These are phyloP conservation scores for Malaclemys terrapin DNA, from an alignment of 2,113 vertebrate species.

Conservation along the genomic window DNA sequence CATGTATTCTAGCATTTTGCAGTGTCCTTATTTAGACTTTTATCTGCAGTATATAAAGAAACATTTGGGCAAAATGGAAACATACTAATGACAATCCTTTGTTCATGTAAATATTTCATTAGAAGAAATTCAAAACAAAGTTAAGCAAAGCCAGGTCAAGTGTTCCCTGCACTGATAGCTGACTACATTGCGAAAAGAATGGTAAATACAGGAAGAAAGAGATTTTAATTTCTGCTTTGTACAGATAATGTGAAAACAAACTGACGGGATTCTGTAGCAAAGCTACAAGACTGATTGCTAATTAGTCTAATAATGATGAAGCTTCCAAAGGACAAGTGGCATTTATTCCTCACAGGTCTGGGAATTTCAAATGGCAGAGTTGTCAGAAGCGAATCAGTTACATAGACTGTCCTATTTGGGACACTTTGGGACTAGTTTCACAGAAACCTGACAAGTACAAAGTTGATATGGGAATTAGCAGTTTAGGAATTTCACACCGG, in stretches of 20 bases:
- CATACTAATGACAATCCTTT: neutral
- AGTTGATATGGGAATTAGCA: neutral
- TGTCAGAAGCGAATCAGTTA: neutral
- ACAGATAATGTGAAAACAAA: conserved; percentile 32
- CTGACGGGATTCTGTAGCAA: neutral
- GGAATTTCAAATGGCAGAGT: conserved; percentile 26
- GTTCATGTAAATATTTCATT: neutral
- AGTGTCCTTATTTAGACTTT: neutral
- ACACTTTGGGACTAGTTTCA: neutral
- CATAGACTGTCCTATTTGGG: neutral
- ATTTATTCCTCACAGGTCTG: neutral
- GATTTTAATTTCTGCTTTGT: neutral
- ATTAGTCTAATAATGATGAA: conserved; percentile 46
- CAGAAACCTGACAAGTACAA: neutral
- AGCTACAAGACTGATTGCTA: conserved; percentile 18
- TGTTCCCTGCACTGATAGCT: neutral
- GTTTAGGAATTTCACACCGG: neutral
- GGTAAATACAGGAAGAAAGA: neutral
- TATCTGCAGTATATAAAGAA: neutral
- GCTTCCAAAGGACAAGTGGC: conserved; percentile 14
- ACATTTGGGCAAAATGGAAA: neutral
- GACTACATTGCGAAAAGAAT: neutral
- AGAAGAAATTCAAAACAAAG: neutral
- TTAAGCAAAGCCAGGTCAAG: neutral
- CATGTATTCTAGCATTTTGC: neutral